Percentiles rank a stretch among this genome's conserved stretches.
Conservation (phyloP, 2,797 vertebrate species). For the Hippocampus kuda region DNA sequence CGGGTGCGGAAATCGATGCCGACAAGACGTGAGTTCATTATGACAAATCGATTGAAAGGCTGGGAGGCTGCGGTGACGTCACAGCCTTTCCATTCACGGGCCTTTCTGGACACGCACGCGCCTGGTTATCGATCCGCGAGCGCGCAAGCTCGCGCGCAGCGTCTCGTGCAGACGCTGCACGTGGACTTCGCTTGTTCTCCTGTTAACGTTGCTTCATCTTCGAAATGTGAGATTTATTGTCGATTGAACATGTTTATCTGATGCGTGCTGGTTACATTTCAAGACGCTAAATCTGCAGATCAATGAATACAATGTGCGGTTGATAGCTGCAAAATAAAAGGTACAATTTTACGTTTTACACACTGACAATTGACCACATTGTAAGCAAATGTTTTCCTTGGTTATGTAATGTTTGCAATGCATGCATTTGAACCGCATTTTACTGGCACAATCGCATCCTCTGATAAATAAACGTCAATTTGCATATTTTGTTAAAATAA, state of each 20-base stretch:
- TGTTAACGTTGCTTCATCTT: neutral
- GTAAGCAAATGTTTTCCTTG: too few species aligned
- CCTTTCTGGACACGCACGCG: neutral
- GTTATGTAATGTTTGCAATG: too few species aligned
- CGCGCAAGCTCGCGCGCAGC: neutral
- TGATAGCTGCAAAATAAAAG: neutral
- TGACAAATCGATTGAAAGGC: conserved; percentile 68
- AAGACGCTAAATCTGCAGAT: neutral
- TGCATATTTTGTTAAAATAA: too few species aligned
- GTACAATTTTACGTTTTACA: too few species aligned
- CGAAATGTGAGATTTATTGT: neutral
- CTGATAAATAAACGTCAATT: too few species aligned
- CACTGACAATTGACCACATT: too few species aligned
- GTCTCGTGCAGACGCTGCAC: neutral
- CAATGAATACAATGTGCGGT: neutral
- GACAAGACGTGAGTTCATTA: conserved; percentile 66
- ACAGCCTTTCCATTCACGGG: neutral
- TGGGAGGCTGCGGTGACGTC: neutral
- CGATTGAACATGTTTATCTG: neutral
- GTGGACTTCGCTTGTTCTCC: neutral
- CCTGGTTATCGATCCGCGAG: neutral
- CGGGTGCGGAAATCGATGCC: conserved; percentile 60
- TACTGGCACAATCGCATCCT: too few species aligned
- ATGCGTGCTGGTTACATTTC: neutral
- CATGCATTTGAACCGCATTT: too few species aligned